Base-by-base conservation (phyloP, 1,140 invertebrate species). In the Drosophila teissieri region DNA sequence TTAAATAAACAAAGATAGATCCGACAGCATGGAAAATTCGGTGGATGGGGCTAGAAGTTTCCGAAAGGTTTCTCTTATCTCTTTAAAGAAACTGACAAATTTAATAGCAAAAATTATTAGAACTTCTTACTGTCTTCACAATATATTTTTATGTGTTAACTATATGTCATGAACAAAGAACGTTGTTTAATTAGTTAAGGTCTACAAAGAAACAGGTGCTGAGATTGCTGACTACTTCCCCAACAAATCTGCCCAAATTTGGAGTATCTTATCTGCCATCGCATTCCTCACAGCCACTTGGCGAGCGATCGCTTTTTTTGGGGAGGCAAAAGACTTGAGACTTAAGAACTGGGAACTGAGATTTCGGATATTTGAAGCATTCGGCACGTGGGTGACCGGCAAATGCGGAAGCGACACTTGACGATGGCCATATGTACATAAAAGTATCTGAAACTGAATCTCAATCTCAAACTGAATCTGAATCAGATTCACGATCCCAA, bases 391-490 rank as follows among this genome's bases (percentile, higher is more conserved):
- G 78, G 78, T 85, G 82, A 48, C 45, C 57, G 61, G 70, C 68
- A 81, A 81, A 81, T 81, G 78, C 82, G 82, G 82, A 85, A 85
- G 69, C 57, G 56, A 48, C 72, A 83, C 80, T 83, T 84, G 49
- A 83, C 55, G 69, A 72, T 76, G 49, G 55, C 70, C 55, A 67
- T 73, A 80, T 73, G 19, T 19, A 19, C 55, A 67, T 73, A 19
- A 39, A 24, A 65, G 40, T 45, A 19, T 68, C 40, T 54, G 53
- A 6, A 63, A n/a, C 27, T 22, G n/a, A 37, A 45, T 46, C 40
- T 31, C 7, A 31, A 8, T 31, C 7, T 31, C 7, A 31, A 8
- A 8, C 7, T 31, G 7, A 31, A 31, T 31, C 7, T 31, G 2
- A 31, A 31, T 31, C 27, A 48, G 63, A 44, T 27, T n/a, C 27